phyloP scores from a whole-genome alignment of 2,113 vertebrate species.

The Larimichthys polyactis region DNA sequence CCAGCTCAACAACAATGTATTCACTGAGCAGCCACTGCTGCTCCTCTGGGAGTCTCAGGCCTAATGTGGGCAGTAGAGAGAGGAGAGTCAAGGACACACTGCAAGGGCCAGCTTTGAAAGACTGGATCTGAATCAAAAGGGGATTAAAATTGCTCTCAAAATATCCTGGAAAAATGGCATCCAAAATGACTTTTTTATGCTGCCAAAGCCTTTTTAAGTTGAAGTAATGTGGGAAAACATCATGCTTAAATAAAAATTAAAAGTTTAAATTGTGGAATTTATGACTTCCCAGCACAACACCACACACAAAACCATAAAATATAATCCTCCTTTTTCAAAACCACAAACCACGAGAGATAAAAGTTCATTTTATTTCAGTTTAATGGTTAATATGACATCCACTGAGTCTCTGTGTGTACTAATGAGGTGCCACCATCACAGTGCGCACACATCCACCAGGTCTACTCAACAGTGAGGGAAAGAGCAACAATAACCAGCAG shows the following conservation, averaged over 20 bases:
- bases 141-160: slow-evolving; percentile 33
- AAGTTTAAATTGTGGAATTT: background rate
- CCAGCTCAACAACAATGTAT: slow-evolving; percentile 10
- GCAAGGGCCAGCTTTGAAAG: slow-evolving; percentile 18
- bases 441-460: background rate
- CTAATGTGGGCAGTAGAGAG: slow-evolving; percentile 28
- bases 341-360: background rate
- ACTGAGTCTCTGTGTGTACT: slow-evolving; percentile 21
- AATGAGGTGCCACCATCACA: slow-evolving; percentile 7
- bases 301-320: background rate
- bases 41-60: slow-evolving; percentile 9
- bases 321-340: background rate
- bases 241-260: slow-evolving; percentile 1
- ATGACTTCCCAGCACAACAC: background rate
- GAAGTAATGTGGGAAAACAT: background rate
- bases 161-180: slow-evolving; percentile 20
- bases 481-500: slow-evolving; percentile 52
- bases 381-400: background rate
- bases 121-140: slow-evolving; percentile 34
- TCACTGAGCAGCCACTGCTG: slow-evolving; percentile 10
- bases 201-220: slow-evolving; percentile 22
- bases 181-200: background rate
- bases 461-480: slow-evolving; percentile 1
- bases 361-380: background rate
- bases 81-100: slow-evolving; percentile 42